Evolutionary conservation across 2,888 invertebrate species (phyloP), one percentile per base, ranked within the genome.

Genomic region (Machimus rusticus): DNA sequence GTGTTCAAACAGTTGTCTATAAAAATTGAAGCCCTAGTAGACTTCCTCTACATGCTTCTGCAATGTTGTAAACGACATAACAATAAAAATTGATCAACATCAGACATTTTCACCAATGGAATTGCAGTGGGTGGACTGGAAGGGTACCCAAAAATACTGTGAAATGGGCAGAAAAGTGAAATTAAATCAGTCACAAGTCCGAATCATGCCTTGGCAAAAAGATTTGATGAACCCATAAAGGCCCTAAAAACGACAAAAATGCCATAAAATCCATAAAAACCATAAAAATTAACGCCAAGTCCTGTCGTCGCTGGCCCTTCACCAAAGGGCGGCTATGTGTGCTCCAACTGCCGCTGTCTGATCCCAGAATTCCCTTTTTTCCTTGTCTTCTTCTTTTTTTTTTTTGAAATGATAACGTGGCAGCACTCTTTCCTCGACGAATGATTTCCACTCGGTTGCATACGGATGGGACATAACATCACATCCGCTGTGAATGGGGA

Each of bases 221-320:
- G 85, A 85, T 85, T 85, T 85, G 74, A 85, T 85, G 74, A 85
- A 85, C 85, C 85, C 85, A 85, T 85, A 85, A 85, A 85, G 74
- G 43, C 46, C 46, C 74, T 74, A 28, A 46, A 84, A 85, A 85
- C 43, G 85, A 74, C 43, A 85, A 74, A 85, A 85, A 74, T n/a
- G 23, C 74, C 85, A 85, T 85, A 85, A 85, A 85, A 85, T 85
- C 74, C 74, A 85, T 85, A 85, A 85, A 85, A 74, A 55, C 74
- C 74, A 74, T 74, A 85, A 85, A 85, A 85, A 85, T 85, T 85
- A 85, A 85, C 85, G 74, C 57, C 46, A 46, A 74, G 74, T 37
- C 74, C 74, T 74, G 84, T 51, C 84, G 19, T 19, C 43, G 37
- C 78, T 39, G 23, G 43, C 43, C 43, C 43, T 46, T 16, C 43